These are phyloP conservation scores for Sphaerolaimus hirsutus DNA, from an alignment of 2,888 invertebrate genomes.

Conservation along the genomic window DNA sequence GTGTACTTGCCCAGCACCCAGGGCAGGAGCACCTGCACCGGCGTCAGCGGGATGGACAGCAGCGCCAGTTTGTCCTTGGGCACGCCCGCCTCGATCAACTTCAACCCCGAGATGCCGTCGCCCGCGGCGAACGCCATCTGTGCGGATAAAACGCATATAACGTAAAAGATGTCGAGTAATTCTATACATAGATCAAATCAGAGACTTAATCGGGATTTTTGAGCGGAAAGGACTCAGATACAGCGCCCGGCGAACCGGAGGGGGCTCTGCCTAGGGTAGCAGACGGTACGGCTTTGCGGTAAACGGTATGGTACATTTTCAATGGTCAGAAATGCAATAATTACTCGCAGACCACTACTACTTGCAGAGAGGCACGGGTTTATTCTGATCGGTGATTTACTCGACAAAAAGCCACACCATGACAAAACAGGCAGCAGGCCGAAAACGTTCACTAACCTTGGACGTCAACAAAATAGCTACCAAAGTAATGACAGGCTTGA, in stretches of 20 bases:
- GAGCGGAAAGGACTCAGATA: no score
- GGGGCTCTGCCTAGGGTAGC: no score
- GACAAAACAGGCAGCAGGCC: neutral
- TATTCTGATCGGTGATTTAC: no score
- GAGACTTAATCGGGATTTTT: no score
- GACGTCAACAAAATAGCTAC: slow-evolving; percentile 59
- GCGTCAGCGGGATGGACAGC: slow-evolving; percentile 71
- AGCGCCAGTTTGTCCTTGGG: slow-evolving; percentile 79
- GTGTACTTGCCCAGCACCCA: slow-evolving; percentile 57
- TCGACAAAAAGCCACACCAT: no score
- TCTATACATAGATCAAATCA: slow-evolving; percentile 71
- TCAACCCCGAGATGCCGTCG: slow-evolving; percentile 76
- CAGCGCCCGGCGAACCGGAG: no score
- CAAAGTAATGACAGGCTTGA: slow-evolving; percentile 54
- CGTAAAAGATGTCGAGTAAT: slow-evolving; percentile 29
- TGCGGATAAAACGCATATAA: slow-evolving; percentile 10
- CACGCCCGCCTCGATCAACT: slow-evolving; percentile 80
- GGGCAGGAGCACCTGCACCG: slow-evolving; percentile 73
- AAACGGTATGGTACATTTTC: no score
- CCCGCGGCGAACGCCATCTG: slow-evolving; percentile 81
- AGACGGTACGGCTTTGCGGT: no score
- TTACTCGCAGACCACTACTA: no score
- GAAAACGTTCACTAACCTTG: slow-evolving; percentile 39
- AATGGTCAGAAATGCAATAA: no score
- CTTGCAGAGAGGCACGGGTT: no score